Conservation (phyloP, 2,113 vertebrate genomes). For the Oceanodroma tethys region DNA sequence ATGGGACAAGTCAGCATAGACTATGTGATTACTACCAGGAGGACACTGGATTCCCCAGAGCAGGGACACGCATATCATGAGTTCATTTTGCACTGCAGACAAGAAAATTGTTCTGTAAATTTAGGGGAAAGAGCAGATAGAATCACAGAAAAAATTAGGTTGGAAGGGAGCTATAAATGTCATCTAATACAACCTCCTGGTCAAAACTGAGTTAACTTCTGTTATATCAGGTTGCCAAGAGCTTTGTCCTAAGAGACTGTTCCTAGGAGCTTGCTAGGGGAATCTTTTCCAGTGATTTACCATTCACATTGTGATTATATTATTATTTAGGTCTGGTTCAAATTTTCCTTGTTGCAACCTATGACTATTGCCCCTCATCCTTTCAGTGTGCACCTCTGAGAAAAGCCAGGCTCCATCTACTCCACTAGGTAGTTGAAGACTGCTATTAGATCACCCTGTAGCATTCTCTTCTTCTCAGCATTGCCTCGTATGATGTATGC, state of each 20-base stretch:
- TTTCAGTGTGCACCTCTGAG: neutral
- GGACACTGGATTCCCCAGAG: neutral
- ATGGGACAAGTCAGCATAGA: neutral
- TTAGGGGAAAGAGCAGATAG: neutral
- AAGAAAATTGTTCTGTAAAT: neutral
- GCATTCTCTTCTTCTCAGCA: neutral
- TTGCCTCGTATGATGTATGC: neutral
- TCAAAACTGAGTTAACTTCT: neutral
- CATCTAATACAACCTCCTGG: neutral
- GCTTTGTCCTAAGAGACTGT: neutral
- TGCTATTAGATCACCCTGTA: neutral
- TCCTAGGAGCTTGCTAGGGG: neutral
- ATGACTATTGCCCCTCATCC: neutral
- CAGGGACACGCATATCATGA: accelerated
- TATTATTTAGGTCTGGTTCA: neutral
- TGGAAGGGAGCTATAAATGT: neutral
- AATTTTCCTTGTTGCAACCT: neutral
- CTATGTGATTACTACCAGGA: neutral
- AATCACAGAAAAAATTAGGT: neutral
- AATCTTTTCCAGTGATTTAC: neutral
- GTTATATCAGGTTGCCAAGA: neutral
- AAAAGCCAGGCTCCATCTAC: neutral
- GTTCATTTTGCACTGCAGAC: neutral
- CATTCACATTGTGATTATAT: neutral
- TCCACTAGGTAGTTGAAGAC: neutral